phyloP scores from a whole-genome alignment of 2,797 vertebrate species.

The Otolemur crassicaudatus region DNA sequence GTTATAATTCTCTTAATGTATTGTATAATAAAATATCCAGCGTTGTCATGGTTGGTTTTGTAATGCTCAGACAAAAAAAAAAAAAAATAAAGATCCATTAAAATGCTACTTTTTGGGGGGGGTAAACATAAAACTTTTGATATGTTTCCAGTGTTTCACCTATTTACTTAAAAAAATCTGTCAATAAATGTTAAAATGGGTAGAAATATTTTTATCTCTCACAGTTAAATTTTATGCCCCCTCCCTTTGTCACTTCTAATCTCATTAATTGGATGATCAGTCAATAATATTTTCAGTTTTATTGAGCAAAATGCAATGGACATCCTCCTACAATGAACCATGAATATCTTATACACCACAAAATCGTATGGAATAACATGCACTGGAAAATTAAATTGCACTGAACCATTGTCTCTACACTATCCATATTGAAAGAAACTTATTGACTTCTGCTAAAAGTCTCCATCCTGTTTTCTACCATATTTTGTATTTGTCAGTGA shows the following conservation, averaged over 20 bases:
- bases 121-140: neutral
- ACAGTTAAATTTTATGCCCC: neutral
- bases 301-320: neutral
- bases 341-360: neutral
- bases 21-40: neutral
- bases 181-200: neutral
- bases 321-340: neutral
- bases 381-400: neutral
- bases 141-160: neutral
- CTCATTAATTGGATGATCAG: neutral
- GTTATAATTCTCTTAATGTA: neutral
- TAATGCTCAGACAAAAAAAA: neutral
- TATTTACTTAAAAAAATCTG: neutral
- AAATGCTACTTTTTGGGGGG: neutral
- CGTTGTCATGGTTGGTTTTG: neutral
- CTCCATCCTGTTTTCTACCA: neutral
- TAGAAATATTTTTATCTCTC: neutral
- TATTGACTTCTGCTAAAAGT: neutral
- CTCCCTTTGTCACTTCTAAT: neutral
- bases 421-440: neutral
- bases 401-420: neutral
- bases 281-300: neutral
- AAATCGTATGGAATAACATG: neutral
- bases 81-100: neutral
- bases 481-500: neutral